Percentiles rank a stretch among this genome's conserved stretches.
Conservation (phyloP, 2,888 invertebrate genomes). For the Spisula solida region DNA sequence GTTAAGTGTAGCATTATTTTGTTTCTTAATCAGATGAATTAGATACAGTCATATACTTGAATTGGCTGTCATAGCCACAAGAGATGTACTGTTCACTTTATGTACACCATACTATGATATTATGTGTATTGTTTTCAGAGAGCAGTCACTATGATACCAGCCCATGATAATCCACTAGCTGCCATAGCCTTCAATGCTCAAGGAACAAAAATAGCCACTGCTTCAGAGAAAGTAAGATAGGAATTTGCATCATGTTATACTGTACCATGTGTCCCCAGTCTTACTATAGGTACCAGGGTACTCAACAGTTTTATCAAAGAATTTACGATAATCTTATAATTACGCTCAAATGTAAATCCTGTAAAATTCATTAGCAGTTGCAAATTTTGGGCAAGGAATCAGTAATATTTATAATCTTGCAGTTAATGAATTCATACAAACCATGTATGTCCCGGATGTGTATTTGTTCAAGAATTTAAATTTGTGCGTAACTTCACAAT, state of each 20-base stretch:
- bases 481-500: no score
- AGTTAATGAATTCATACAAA: no score
- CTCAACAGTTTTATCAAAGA: no score
- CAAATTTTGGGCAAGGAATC: no score
- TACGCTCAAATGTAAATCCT: no score
- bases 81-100: background rate
- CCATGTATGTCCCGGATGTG: no score
- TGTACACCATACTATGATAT: background rate
- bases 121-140: constrained; percentile 89
- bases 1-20: background rate
- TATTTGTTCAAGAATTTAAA: no score
- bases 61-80: no score
- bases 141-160: constrained; percentile 98
- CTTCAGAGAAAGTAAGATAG: constrained; percentile 87
- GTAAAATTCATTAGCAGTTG: no score
- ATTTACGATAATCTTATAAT: no score
- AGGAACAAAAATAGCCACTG: constrained; percentile 90
- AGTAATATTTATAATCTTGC: no score
- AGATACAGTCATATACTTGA: no score
- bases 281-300: background rate
- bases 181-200: constrained; percentile 97
- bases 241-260: background rate
- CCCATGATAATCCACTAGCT: constrained; percentile 98
- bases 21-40: background rate
- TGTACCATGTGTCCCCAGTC: constrained; percentile 18